phyloP scores from a whole-genome alignment of 2,888 invertebrate species.

The Polydrusus tereticollis region DNA sequence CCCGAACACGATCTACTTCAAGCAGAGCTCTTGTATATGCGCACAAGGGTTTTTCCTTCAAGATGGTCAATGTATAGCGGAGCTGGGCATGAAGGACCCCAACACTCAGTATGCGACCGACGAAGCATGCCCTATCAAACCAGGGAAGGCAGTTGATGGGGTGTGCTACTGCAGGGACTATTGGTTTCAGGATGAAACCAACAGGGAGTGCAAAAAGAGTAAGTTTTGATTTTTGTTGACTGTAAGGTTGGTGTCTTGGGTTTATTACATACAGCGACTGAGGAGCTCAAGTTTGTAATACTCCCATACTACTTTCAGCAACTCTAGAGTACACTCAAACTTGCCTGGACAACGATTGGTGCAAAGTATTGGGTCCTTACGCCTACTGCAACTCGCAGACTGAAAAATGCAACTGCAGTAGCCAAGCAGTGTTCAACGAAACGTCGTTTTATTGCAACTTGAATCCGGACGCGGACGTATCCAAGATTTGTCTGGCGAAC shows the following conservation, averaged over 20 bases:
- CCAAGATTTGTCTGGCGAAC: constrained; percentile 49
- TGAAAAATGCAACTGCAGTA: constrained; percentile 52
- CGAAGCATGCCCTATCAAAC: constrained; percentile 54
- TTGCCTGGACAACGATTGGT: constrained; percentile 57
- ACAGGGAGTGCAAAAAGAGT: constrained; percentile 57
- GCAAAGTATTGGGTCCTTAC: constrained; percentile 55
- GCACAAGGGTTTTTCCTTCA: constrained; percentile 52
- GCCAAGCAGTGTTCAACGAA: constrained; percentile 49
- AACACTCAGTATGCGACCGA: constrained; percentile 33
- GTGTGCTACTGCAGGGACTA: constrained; percentile 56
- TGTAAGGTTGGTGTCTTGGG: no score
- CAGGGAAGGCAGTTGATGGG: constrained; percentile 50
- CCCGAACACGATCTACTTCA: constrained; percentile 42
- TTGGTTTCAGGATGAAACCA: constrained; percentile 54
- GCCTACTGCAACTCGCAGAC: constrained; percentile 52
- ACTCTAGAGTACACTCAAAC: constrained; percentile 52
- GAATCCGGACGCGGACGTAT: constrained; percentile 17
- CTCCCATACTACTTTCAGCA: constrained; percentile 48
- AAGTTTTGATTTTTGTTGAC: constrained; percentile 30
- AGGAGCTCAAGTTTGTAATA: no score
- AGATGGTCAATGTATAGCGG: constrained; percentile 51
- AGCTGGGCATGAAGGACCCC: constrained; percentile 52
- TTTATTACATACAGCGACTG: no score
- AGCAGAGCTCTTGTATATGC: constrained; percentile 51
- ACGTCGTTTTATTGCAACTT: constrained; percentile 49